A percentile compares a stretch with the other conserved stretches of the same genome.
Evolutionary conservation across 2,888 invertebrate species (phyloP).

Genomic region (Apotomis turbidana): DNA sequence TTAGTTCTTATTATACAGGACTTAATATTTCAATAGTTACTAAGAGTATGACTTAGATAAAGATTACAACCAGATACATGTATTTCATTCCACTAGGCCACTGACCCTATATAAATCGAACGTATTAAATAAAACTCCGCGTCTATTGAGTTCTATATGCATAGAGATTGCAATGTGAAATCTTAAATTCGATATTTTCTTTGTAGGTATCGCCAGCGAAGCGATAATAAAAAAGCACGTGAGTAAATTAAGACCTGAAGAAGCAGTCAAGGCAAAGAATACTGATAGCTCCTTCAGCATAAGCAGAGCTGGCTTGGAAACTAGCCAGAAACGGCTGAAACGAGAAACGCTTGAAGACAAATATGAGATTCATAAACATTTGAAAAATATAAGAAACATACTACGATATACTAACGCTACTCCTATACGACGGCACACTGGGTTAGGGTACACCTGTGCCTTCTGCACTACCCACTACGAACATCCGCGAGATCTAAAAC

Average conservation of each 20-base stretch:
- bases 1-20: not conserved
- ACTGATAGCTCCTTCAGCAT: not conserved
- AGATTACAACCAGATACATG: not conserved
- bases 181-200: slow-evolving; percentile 49
- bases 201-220: slow-evolving; percentile 55
- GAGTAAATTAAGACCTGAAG: slow-evolving; percentile 23
- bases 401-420: slow-evolving; percentile 64
- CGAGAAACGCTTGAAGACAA: slow-evolving; percentile 43
- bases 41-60: not conserved
- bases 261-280: slow-evolving; percentile 22
- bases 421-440: slow-evolving; percentile 57
- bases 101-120: not conserved
- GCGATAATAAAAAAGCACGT: slow-evolving; percentile 38
- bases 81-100: not conserved
- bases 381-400: slow-evolving; percentile 57
- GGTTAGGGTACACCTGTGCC: slow-evolving; percentile 59
- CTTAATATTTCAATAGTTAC: not conserved
- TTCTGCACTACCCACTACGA: slow-evolving; percentile 57
- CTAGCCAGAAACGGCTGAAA: too few relatives aligned
- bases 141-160: not conserved
- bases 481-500: slow-evolving; percentile 58
- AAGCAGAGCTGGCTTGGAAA: too few relatives aligned
- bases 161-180: slow-evolving; percentile 21
- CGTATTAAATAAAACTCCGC: not conserved
- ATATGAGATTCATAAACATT: slow-evolving; percentile 54